These are phyloP conservation scores for Tyrannus savana DNA, from an alignment of 2,113 vertebrate species.

Conservation along the genomic window DNA sequence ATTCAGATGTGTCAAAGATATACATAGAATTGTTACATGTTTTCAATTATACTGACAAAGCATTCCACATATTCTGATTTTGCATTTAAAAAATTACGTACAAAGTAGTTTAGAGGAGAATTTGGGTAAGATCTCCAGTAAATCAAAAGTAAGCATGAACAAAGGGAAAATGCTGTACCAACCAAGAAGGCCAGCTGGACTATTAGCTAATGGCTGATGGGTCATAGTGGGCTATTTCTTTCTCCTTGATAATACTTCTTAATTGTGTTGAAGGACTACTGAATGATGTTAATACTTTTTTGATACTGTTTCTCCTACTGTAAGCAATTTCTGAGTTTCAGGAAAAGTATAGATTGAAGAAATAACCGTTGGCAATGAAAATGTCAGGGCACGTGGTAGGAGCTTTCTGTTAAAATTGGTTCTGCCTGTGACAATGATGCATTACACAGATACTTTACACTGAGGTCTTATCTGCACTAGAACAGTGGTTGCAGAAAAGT, in stretches of 20 bases:
- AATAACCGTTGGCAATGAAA: neutral
- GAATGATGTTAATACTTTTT: neutral
- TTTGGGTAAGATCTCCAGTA: neutral
- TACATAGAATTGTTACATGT: neutral
- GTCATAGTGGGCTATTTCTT: neutral
- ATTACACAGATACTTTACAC: neutral
- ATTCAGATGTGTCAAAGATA: neutral
- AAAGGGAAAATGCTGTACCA: neutral
- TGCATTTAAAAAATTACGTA: neutral
- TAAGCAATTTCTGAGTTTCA: neutral
- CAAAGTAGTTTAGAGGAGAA: neutral
- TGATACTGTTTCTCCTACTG: neutral
- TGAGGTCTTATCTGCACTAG: neutral
- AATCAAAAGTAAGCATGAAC: neutral
- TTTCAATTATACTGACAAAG: neutral
- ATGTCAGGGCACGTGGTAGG: neutral
- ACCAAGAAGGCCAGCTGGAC: neutral
- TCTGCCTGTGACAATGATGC: neutral
- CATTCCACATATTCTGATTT: neutral
- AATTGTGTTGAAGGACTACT: neutral
- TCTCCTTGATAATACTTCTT: neutral
- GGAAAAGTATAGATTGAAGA: neutral
- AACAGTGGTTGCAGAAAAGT: neutral
- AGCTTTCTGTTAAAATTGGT: neutral
- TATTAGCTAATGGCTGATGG: neutral